Base-by-base conservation (phyloP, 1,140 invertebrate genomes). In the Scaptomyza graminum region DNA sequence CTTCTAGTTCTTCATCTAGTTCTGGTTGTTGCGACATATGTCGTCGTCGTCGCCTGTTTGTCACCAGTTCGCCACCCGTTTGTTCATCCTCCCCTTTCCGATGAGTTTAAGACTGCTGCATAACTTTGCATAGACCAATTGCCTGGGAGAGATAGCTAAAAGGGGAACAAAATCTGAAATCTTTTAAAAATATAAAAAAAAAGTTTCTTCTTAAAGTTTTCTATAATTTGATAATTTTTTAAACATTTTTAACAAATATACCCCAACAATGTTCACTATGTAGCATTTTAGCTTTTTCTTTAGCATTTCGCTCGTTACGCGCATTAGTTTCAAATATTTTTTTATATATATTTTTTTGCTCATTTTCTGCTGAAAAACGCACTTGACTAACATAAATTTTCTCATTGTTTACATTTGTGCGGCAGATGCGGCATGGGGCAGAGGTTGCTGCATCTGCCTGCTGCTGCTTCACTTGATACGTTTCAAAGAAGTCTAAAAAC, bases 351-450 rank as follows among this genome's bases (percentile, higher is more conserved):
- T 18, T 18, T 82, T 82, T 82, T 82, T 81, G 80, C 72, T 79
- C 73, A 87, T 87, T 87, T 87, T 87, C 83, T 72, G 76, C 62
- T 82, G 82, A 87, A 87, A 87, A 88, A 76, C 83, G 76, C 83
- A 88, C 84, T 88, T 88, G 83, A 83, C 83, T 88, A 87, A 88
- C 83, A 88, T 88, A 88, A 88, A 88, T 88, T 88, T 89, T 83
- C 79, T 76, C 84, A 88, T 89, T 88, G 83, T 88, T 88, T 88
- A 72, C 74, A 73, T 84, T 84, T 66, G 49, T 61, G 63, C 41
- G 22, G 59, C 68, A 55, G 72, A 63, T 25, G 65, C 25, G 44
- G 44, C 44, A 67, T 34, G 15, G 37, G 64, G 47, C 37, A 60
- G 60, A 3, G 43, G 59, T 41, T 9, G 71, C 65, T 50, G 74